phyloP scores from a whole-genome alignment of 2,113 vertebrate genomes.

The Corythaixoides concolor region DNA sequence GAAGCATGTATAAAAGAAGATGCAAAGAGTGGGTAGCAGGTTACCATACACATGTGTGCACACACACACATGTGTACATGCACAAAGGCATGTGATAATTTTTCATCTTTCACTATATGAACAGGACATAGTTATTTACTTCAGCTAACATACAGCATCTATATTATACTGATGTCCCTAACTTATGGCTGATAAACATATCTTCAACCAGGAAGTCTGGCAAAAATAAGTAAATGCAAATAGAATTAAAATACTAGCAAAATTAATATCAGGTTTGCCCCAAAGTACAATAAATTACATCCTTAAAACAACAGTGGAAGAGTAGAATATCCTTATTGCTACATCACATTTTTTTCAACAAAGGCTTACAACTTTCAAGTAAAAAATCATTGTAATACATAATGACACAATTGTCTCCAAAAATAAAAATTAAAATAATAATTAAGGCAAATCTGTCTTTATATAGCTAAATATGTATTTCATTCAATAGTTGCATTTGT shows the following conservation, averaged over 20 bases:
- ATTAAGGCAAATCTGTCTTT: not conserved
- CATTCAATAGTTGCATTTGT: not conserved
- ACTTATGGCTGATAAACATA: not conserved
- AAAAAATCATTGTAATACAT: not conserved
- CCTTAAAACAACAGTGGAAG: not conserved
- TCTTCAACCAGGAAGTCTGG: not conserved
- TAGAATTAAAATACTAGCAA: not conserved
- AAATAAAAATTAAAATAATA: not conserved
- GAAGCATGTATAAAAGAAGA: not conserved
- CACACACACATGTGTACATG: accelerated
- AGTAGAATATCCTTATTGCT: not conserved
- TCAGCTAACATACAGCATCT: not conserved
- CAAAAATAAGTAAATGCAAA: not conserved
- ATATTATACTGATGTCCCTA: not conserved
- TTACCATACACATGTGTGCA: not conserved
- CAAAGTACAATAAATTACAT: not conserved
- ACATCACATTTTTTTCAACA: not conserved
- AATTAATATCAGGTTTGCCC: not conserved
- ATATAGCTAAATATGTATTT: not conserved
- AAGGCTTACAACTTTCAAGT: not conserved
- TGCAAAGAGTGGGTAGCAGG: not conserved
- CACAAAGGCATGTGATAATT: not conserved
- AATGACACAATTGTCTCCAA: not conserved
- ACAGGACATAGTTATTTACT: not conserved
- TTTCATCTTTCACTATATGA: not conserved